Evolutionary conservation across 2,888 invertebrate species (phyloP).

Genomic region (Escarpia spicata): DNA sequence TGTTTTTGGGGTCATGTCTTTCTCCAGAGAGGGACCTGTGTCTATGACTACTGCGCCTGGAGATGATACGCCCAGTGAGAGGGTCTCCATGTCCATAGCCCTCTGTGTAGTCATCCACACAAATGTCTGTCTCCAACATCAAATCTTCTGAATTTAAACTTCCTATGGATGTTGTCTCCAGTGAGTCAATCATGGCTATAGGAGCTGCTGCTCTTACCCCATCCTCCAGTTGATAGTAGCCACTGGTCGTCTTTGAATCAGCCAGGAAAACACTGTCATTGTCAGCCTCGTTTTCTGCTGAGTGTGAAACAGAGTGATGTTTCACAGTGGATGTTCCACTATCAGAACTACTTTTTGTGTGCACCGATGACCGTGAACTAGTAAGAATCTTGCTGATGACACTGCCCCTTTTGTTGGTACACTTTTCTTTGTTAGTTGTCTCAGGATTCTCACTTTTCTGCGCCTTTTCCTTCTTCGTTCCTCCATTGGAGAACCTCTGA

Average conservation of each 20-base stretch:
- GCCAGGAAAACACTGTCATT: neutral
- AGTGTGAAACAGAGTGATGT: neutral
- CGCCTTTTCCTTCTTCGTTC: neutral
- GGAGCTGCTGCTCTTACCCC: neutral
- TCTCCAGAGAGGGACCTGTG: neutral
- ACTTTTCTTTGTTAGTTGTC: neutral
- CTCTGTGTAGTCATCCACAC: neutral
- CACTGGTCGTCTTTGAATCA: neutral
- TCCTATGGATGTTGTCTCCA: neutral
- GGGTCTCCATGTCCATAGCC: neutral
- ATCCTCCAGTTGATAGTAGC: neutral
- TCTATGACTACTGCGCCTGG: neutral
- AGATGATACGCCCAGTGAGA: neutral
- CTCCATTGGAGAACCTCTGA: slow-evolving; percentile 4
- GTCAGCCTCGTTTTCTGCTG: neutral
- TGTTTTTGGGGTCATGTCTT: neutral
- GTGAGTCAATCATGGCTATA: neutral
- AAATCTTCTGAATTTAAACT: slow-evolving; percentile 6
- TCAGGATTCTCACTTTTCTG: neutral
- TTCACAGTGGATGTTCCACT: neutral
- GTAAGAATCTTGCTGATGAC: slow-evolving; percentile 12
- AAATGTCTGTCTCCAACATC: slow-evolving; percentile 13
- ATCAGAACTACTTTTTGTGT: neutral
- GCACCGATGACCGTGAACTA: neutral
- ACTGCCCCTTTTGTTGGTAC: neutral